These are phyloP conservation scores for Clepsis dumicolana DNA, from an alignment of 2,888 invertebrate genomes.

Conservation along the genomic window DNA sequence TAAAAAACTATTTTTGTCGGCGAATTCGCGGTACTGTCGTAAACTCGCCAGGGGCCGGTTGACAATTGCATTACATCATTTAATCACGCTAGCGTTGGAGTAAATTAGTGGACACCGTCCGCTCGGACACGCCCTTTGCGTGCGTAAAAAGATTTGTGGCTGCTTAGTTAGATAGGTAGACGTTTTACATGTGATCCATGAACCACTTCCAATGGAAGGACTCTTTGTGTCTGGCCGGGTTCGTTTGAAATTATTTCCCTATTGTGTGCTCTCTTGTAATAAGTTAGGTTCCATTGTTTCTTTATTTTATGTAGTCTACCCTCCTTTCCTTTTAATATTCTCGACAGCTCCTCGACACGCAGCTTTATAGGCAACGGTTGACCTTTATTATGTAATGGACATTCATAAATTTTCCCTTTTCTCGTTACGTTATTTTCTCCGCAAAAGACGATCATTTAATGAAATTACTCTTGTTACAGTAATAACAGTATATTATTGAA, in stretches of 20 bases:
- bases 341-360: constrained; percentile 14
- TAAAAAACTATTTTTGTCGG: neutral
- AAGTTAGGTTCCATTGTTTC: constrained; percentile 4
- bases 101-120: constrained; percentile 50
- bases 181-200: constrained; percentile 18
- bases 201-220: constrained; percentile 5
- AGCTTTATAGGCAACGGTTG: constrained; percentile 21
- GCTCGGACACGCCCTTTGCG: constrained; percentile 64
- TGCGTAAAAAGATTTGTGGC: constrained; percentile 58
- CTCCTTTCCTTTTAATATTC: constrained; percentile 38
- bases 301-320: constrained; percentile 18
- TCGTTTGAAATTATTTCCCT: neutral
- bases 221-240: neutral
- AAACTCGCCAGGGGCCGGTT: constrained; percentile 21
- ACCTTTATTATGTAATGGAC: constrained; percentile 34
- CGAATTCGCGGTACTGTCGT: constrained; percentile 1
- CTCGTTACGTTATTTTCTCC: constrained; percentile 21
- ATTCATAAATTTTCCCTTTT: constrained; percentile 21
- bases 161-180: constrained; percentile 14
- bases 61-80: constrained; percentile 52
- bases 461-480: constrained; percentile 4
- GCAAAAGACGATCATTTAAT: constrained; percentile 19
- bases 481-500: constrained; percentile 2
- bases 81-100: constrained; percentile 59
- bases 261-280: neutral